Conservation (phyloP, 2,888 invertebrate species). For the Tholera decimalis region DNA sequence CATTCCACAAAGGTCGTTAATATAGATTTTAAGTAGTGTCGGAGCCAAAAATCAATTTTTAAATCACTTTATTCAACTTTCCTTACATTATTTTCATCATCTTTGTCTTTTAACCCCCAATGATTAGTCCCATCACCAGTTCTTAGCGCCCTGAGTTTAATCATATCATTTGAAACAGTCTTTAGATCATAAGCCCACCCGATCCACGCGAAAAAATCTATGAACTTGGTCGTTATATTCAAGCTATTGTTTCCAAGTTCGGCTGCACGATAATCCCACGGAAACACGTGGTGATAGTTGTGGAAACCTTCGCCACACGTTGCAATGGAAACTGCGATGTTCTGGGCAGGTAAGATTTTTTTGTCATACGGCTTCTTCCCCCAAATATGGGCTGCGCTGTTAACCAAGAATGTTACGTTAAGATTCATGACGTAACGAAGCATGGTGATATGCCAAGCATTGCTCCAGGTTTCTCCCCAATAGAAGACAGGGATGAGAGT, state of each 20-base stretch:
- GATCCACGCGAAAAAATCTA: slow-evolving; percentile 76
- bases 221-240: slow-evolving; percentile 74
- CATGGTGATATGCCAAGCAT: slow-evolving; percentile 83
- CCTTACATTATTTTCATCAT: slow-evolving; percentile 34
- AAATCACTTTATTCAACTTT: background rate
- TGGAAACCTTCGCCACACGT: slow-evolving; percentile 79
- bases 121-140: slow-evolving; percentile 75
- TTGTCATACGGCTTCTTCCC: slow-evolving; percentile 87
- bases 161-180: slow-evolving; percentile 65
- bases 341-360: slow-evolving; percentile 71
- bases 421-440: slow-evolving; percentile 91
- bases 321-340: slow-evolving; percentile 59
- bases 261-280: slow-evolving; percentile 78
- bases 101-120: slow-evolving; percentile 65
- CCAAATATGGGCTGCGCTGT: slow-evolving; percentile 92
- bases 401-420: slow-evolving; percentile 93
- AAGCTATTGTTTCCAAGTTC: slow-evolving; percentile 76
- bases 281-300: slow-evolving; percentile 78
- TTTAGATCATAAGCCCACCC: slow-evolving; percentile 80
- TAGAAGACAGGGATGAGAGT: slow-evolving; percentile 90
- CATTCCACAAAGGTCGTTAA: no score
- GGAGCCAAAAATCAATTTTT: no score
- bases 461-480: slow-evolving; percentile 91
- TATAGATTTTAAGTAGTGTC: no score
- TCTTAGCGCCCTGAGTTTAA: slow-evolving; percentile 65